Conservation (phyloP, 2,797 vertebrate genomes). For the Allobates femoralis region DNA sequence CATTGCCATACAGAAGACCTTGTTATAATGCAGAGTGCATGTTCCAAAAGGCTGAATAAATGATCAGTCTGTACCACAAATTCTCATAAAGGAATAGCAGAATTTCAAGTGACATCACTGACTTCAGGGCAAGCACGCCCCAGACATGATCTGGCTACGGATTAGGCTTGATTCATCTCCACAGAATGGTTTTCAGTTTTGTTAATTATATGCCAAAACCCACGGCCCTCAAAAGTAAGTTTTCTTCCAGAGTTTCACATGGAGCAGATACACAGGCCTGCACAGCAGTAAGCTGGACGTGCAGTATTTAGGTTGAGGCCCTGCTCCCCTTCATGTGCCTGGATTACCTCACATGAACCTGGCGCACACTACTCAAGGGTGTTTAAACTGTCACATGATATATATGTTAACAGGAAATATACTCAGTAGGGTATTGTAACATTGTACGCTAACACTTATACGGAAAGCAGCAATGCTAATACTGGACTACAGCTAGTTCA, state of each 20-base stretch:
- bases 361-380: neutral
- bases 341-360: constrained; percentile 46
- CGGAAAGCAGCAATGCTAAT: neutral
- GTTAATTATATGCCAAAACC: neutral
- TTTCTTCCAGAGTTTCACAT: neutral
- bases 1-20: neutral
- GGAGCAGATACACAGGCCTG: neutral
- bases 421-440: neutral
- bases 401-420: constrained; percentile 14
- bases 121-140: constrained; percentile 11
- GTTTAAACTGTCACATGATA: constrained; percentile 19
- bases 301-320: constrained; percentile 29
- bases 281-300: neutral
- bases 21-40: neutral
- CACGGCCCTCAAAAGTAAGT: neutral
- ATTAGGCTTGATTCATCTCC: constrained; percentile 1
- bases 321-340: constrained; percentile 28
- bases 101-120: constrained; percentile 5
- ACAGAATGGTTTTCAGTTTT: neutral
- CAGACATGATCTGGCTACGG: constrained; percentile 12
- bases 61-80: neutral
- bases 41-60: neutral
- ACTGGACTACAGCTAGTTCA: neutral
- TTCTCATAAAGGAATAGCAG: neutral
- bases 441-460: neutral